phyloP scores from a whole-genome alignment of 2,888 invertebrate genomes.

The Ctena decussata region DNA sequence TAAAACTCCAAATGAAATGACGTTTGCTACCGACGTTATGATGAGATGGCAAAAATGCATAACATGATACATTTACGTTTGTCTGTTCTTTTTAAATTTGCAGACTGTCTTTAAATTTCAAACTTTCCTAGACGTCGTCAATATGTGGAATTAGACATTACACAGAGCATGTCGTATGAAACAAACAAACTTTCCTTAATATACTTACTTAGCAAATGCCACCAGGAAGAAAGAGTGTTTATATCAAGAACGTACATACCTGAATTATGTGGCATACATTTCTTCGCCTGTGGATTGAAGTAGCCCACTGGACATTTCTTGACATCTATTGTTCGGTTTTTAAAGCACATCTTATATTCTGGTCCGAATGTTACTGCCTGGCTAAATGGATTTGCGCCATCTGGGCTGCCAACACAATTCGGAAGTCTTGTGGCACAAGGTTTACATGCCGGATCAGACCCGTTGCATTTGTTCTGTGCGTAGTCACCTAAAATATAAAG shows the following conservation, averaged over 20 bases:
- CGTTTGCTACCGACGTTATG: no score
- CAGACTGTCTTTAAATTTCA: no score
- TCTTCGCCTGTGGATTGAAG: slow-evolving; percentile 56
- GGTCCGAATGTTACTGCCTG: slow-evolving; percentile 49
- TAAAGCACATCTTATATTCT: slow-evolving; percentile 60
- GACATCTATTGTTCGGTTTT: slow-evolving; percentile 59
- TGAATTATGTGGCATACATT: slow-evolving; percentile 56
- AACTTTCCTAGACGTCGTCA: no score
- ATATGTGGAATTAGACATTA: no score
- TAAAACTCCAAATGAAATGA: no score
- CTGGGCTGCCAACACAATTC: slow-evolving; percentile 60
- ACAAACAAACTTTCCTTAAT: no score
- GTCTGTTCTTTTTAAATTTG: no score
- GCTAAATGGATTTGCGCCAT: slow-evolving; percentile 50
- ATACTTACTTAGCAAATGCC: no score
- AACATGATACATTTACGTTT: no score
- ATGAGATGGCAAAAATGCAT: no score
- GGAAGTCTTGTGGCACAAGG: slow-evolving; percentile 58
- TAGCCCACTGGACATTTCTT: slow-evolving; percentile 62
- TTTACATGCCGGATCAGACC: slow-evolving; percentile 56
- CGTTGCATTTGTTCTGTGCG: slow-evolving; percentile 65
- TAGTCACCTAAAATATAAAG: slow-evolving; percentile 60
- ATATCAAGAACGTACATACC: slow-evolving; percentile 25
- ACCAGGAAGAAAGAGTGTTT: no score
- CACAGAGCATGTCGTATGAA: no score